phyloP scores from a whole-genome alignment of 2,113 vertebrate species.

The Saimiri boliviensis region DNA sequence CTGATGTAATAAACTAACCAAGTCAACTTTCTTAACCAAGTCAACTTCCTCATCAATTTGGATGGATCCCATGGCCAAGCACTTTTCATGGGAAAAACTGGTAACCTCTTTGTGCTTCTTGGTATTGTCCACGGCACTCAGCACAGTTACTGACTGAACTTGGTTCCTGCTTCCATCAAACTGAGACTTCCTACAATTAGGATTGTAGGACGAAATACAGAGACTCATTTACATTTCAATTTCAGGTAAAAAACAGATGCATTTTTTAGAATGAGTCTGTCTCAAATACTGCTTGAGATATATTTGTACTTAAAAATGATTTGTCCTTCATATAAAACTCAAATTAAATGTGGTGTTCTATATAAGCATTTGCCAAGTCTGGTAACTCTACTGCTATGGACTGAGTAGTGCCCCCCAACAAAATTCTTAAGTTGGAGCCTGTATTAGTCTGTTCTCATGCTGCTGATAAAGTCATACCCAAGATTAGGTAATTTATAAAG shows the following conservation, averaged over 20 bases:
- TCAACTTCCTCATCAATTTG: not conserved
- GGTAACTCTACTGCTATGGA: not conserved
- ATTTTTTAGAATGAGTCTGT: not conserved
- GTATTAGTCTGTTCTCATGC: too few species aligned
- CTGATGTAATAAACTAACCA: too few species aligned
- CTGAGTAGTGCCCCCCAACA: not conserved
- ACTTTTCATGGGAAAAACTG: not conserved
- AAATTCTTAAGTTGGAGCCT: not conserved
- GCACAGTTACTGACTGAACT: too few species aligned
- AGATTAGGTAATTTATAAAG: too few species aligned
- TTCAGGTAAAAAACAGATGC: not conserved
- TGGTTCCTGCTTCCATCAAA: not conserved
- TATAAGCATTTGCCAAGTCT: not conserved
- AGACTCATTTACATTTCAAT: not conserved
- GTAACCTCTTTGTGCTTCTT: not conserved
- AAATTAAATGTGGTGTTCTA: too few species aligned
- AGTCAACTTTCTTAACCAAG: not conserved
- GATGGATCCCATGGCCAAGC: not conserved
- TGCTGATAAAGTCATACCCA: too few species aligned
- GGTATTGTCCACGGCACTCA: too few species aligned
- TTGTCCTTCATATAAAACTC: not conserved
- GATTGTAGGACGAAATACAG: not conserved
- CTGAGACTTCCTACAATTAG: not conserved
- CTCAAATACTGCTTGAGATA: not conserved
- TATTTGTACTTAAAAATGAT: not conserved